Evolutionary conservation across 2,797 vertebrate species (phyloP), one percentile per base, ranked within the genome.

Genomic region (Chromobotia macracanthus): DNA sequence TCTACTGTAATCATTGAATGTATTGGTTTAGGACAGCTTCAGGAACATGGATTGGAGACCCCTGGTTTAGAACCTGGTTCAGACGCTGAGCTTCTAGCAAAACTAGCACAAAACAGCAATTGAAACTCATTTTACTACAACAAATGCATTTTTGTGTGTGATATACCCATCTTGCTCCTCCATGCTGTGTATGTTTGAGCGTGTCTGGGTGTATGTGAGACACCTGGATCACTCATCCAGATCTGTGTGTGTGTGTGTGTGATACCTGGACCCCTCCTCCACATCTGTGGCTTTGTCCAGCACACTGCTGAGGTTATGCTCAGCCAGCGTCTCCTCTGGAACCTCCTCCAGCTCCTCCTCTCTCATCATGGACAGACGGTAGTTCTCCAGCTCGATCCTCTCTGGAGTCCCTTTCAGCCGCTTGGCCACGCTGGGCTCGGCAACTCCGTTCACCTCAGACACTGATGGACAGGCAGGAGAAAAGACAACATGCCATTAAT

Each of bases 331-430:
- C 91, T 99, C 98, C 85, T 99, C 97, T 0, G 98, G 96, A 3
- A 99, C 98, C 86, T 95, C 94, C 89, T 94, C 93, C 83, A 99
- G 93, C 74, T 96, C 96, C 80, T 97, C 96, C 4, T 97, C 96
- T 48, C 87, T 93, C 88, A 95, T 94, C 91, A 97, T 88, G 0
- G 96, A 97, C 71, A 96, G 92, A 0, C 96, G 94, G 89, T 97
- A 99, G 88, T 99, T 99, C 92, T 99, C 98, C 91, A 99, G 89
- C 92, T 98, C 98, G 0, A 99, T 99, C 48, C 98, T 94, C 76
- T 99, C 98, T 0, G 98, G 98, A 0, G 97, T 99, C 64, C 95
- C 96, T 28, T 94, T 93, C 53, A 97, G 90, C 5, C 97, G 89
- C 84, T 99, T 99, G 0, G 96, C 93, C 0, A 97, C 77, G 80